Percentiles rank a stretch among this genome's conserved stretches.
Evolutionary conservation across 2,113 vertebrate species (phyloP).

Genomic region (Empidonax traillii): DNA sequence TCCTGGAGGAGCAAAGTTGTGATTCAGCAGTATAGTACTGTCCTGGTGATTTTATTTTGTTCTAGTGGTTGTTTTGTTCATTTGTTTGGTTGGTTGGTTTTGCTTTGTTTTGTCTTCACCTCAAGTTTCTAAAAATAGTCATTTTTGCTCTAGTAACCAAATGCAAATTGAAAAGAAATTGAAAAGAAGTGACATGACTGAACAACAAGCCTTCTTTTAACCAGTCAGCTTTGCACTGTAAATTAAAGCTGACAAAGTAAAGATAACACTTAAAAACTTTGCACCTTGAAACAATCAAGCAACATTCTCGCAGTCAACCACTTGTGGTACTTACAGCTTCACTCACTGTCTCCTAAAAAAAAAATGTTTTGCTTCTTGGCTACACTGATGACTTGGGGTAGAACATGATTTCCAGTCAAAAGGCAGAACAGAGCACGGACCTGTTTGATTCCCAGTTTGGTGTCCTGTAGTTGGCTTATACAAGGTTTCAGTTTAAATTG

Average conservation of each 20-base stretch:
- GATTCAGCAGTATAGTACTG: background rate
- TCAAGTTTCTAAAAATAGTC: background rate
- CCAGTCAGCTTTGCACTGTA: background rate
- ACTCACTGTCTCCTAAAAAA: background rate
- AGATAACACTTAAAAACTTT: background rate
- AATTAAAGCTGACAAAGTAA: background rate
- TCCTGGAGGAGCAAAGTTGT: background rate
- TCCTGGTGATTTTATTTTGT: background rate
- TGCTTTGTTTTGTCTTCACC: background rate
- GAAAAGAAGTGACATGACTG: background rate
- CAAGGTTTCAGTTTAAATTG: background rate
- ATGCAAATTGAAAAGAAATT: background rate
- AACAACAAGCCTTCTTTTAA: background rate
- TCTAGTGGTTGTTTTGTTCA: background rate
- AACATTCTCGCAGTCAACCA: background rate
- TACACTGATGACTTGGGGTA: background rate
- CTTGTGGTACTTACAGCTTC: background rate
- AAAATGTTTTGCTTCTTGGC: background rate
- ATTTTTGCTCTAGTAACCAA: background rate
- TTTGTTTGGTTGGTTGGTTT: background rate
- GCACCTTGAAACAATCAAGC: background rate
- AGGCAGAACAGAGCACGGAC: background rate
- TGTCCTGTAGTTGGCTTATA: background rate
- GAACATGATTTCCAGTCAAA: conserved; percentile 11
- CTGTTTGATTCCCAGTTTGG: background rate